These are phyloP conservation scores for Kryptolebias ocellatus DNA, from an alignment of 2,797 vertebrate species.

Conservation along the genomic window DNA sequence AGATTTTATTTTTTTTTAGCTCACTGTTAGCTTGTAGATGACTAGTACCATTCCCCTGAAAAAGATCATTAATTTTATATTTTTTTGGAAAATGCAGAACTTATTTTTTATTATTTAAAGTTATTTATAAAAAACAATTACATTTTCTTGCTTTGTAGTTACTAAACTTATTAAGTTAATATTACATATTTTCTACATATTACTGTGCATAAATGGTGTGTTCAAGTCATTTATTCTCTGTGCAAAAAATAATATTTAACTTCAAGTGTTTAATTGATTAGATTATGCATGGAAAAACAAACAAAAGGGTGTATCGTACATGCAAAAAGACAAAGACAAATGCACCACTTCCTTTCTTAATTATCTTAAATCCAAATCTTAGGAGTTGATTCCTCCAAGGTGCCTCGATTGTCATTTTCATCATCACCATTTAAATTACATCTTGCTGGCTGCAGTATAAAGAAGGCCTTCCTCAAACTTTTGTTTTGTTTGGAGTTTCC, in stretches of 20 bases:
- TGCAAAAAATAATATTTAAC: no score
- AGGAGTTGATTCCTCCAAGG: slow-evolving; percentile 3
- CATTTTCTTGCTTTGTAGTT: no score
- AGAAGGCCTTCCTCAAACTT: slow-evolving; percentile 55
- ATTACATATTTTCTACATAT: no score
- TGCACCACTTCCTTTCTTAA: slow-evolving; percentile 4
- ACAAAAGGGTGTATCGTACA: neutral
- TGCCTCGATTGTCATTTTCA: slow-evolving; percentile 31
- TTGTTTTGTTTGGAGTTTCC: slow-evolving; percentile 55
- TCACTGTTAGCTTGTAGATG: no score
- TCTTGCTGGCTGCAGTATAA: slow-evolving; percentile 40
- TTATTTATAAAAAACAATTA: no score
- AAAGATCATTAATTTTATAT: no score
- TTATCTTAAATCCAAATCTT: slow-evolving; percentile 11
- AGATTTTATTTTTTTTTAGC: no score
- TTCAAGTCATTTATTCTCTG: neutral
- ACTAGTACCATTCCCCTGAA: no score
- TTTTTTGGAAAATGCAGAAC: no score
- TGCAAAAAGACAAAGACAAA: neutral
- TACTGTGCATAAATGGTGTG: neutral
- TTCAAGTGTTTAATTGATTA: neutral
- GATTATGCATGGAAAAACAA: neutral
- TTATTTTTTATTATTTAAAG: no score
- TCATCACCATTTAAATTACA: slow-evolving; percentile 38
- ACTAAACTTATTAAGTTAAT: no score